phyloP scores from a whole-genome alignment of 2,888 invertebrate species.

The Synergus gifuensis region DNA sequence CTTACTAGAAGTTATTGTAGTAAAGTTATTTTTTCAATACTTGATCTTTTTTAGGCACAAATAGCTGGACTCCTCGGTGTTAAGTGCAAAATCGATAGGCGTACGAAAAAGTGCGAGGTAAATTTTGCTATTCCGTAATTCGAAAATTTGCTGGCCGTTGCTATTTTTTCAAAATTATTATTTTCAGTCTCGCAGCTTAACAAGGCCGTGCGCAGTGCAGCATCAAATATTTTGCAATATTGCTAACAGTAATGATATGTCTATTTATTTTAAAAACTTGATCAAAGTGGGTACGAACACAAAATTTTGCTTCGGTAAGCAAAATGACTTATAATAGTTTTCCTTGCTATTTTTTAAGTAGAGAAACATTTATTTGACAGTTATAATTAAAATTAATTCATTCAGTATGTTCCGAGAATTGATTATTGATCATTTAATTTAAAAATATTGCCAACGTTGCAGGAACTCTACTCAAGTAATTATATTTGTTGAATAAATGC shows the following conservation, averaged over 20 bases:
- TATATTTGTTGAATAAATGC: neutral
- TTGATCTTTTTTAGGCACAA: conserved; percentile 21
- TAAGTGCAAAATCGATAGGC: conserved; percentile 28
- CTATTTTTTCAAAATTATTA: conserved; percentile 7
- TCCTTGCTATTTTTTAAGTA: neutral
- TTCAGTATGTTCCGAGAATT: neutral
- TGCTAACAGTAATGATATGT: neutral
- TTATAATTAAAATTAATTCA: neutral
- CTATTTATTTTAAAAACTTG: neutral
- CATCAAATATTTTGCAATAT: neutral
- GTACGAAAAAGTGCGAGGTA: conserved; percentile 25
- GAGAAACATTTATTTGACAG: neutral
- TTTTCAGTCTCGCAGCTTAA: conserved; percentile 17
- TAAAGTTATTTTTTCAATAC: neutral
- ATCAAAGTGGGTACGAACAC: neutral
- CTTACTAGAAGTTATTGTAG: neutral
- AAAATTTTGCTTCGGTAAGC: neutral
- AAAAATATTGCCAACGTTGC: neutral
- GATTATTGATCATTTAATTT: neutral
- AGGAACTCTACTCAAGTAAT: neutral
- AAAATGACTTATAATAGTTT: neutral
- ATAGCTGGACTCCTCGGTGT: conserved; percentile 21
- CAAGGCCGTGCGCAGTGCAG: neutral
- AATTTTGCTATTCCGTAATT: conserved; percentile 12
- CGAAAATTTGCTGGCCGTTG: conserved; percentile 6